phyloP scores from a whole-genome alignment of 2,888 invertebrate species.

The Coronaproctus castanopsis region DNA sequence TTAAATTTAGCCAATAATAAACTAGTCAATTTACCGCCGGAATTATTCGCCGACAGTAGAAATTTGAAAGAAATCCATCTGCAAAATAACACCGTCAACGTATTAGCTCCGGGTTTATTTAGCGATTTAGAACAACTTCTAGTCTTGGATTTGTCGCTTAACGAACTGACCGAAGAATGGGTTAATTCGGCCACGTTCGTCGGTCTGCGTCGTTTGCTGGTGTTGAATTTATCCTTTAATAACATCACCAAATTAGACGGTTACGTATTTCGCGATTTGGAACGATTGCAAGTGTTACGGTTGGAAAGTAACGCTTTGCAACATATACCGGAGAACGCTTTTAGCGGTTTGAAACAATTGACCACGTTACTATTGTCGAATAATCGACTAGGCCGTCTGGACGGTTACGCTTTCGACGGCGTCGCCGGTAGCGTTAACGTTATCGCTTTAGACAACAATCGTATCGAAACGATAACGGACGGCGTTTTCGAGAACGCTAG shows the following conservation, averaged over 20 bases:
- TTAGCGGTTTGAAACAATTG: conserved; percentile 52
- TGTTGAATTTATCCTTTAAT: conserved; percentile 57
- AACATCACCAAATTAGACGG: conserved; percentile 52
- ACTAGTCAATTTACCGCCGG: conserved; percentile 57
- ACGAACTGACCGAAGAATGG: conserved; percentile 63
- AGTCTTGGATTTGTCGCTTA: conserved; percentile 54
- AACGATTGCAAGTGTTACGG: conserved; percentile 56
- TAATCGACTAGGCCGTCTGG: conserved; percentile 53
- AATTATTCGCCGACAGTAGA: conserved; percentile 55
- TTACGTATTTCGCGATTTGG: conserved; percentile 53
- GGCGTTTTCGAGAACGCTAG: conserved; percentile 58
- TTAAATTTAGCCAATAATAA: conserved; percentile 62
- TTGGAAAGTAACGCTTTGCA: conserved; percentile 61
- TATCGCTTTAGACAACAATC: conserved; percentile 59
- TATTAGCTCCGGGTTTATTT: conserved; percentile 58
- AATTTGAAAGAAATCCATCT: conserved; percentile 60
- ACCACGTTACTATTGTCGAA: conserved; percentile 62
- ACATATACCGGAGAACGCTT: conserved; percentile 54
- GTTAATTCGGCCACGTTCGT: conserved; percentile 60
- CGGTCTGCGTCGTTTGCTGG: conserved; percentile 51
- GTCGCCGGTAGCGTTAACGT: conserved; percentile 48
- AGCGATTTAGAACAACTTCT: conserved; percentile 51
- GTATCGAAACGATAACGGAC: conserved; percentile 49
- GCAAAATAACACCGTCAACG: conserved; percentile 61
- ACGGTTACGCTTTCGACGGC: conserved; percentile 54